Base-by-base conservation (phyloP, 2,113 vertebrate species). In the Grallaria varia region DNA sequence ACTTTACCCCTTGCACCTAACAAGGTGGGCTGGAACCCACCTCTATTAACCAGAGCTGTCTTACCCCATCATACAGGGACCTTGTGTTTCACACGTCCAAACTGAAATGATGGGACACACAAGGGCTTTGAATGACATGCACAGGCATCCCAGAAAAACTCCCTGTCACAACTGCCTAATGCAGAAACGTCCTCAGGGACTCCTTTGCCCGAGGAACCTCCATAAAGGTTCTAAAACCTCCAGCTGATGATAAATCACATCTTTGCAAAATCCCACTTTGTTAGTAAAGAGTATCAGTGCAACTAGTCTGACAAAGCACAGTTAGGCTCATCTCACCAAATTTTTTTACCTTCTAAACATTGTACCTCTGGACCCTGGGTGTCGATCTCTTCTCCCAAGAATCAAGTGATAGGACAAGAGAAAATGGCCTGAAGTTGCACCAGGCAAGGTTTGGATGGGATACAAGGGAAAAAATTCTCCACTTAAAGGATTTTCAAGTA, bases 41-140 rank as follows among this genome's bases (percentile, higher is more conserved):
- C 40, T 30, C 31, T 53, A 71, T 21, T n/a, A 78, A 18, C 24
- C 30, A 33, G 62, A 31, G 14, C 42, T 75, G 49, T 12, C 21
- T 90, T 18, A 23, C 5, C 5, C 44, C 37, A 33, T 23, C 44
- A 5, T 1, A 2, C 0, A 1, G 22, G 17, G 7, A 23, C 11
- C 13, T 23, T 5, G 7, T 2, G 18, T 20, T 78, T 40, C 52
- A 31, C 9, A 1, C 0, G 1, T 72, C 49, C 8, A 44, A 63
- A 20, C 0, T 31, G 35, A 37, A 78, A 64, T 15, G 19, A 37
- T 30, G 39, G 27, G 11, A 21, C 10, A 9, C 9, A 10, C 6
- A 20, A 14, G 8, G 7, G 2, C 49, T 62, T 40, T 33, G 42
- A 31, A n/a, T 17, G 37, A 45, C 31, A 21, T 72, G 7, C 11